These are phyloP conservation scores for Drosophila repleta DNA, from an alignment of 1,140 invertebrate genomes.

Conservation along the genomic window DNA sequence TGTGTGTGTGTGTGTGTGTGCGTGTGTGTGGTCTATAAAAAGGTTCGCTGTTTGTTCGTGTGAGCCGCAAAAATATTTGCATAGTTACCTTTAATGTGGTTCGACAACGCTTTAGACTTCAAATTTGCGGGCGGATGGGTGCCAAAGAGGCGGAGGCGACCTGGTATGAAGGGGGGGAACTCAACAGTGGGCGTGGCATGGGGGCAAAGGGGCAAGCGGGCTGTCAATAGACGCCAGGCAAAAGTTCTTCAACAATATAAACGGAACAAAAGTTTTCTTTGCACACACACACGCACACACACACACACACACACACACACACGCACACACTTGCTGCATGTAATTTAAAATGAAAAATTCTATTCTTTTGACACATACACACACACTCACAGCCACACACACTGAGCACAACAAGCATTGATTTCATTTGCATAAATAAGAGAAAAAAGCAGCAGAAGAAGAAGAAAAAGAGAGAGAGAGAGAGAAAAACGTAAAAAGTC, in stretches of 20 bases:
- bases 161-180: no score
- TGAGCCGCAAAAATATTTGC: constrained; percentile 83
- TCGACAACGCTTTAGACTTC: constrained; percentile 44
- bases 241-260: constrained; percentile 71
- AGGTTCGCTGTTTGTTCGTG: constrained; percentile 63
- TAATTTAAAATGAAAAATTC: constrained; percentile 79
- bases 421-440: constrained; percentile 80
- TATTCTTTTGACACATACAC: constrained; percentile 73
- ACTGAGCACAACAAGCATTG: constrained; percentile 61
- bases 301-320: constrained; percentile 17
- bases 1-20: neutral
- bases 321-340: constrained; percentile 32
- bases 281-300: constrained; percentile 15
- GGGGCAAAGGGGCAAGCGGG: neutral
- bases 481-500: constrained; percentile 30
- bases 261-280: constrained; percentile 74
- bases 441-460: no score
- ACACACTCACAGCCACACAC: constrained; percentile 25
- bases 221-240: constrained; percentile 24
- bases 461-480: constrained; percentile 65
- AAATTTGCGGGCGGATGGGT: neutral
- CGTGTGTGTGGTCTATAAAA: constrained; percentile 24
- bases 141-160: neutral
- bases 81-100: constrained; percentile 84
- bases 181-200: neutral